Evolutionary conservation across 2,113 vertebrate genomes (phyloP).

Genomic region (Pedetes capensis): DNA sequence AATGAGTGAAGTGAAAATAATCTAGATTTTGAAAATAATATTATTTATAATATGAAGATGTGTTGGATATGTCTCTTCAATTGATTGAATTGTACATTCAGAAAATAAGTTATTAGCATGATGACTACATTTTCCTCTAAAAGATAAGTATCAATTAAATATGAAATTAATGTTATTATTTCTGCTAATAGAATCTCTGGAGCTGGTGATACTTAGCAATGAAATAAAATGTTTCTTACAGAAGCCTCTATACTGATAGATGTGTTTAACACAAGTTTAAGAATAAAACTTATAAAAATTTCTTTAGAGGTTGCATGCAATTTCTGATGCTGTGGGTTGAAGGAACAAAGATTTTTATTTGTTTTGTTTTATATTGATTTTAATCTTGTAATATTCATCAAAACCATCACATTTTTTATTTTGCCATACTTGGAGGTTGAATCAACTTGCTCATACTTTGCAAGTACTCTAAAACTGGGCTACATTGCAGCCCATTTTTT

Average conservation of each 20-base stretch:
- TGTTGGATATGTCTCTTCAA: conserved; percentile 74
- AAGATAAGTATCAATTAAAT: conserved; percentile 73
- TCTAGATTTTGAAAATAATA: conserved; percentile 60
- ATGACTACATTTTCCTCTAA: conserved; percentile 64
- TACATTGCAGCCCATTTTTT: too few relatives aligned
- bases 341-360: not conserved
- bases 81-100: conserved; percentile 69
- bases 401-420: not conserved
- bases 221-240: conserved; percentile 64
- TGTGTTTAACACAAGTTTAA: conserved; percentile 10
- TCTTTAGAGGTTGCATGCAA: not conserved
- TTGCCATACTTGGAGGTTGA: too few relatives aligned
- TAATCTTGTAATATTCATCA: not conserved
- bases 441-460: too few relatives aligned
- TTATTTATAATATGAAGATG: conserved; percentile 68
- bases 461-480: too few relatives aligned
- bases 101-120: conserved; percentile 76
- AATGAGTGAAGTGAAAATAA: conserved; percentile 68
- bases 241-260: not conserved
- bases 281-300: conserved; percentile 45
- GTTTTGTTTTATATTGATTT: not conserved
- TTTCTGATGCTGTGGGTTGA: conserved; percentile 49
- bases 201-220: conserved; percentile 20
- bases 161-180: conserved; percentile 77
- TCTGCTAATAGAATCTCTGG: conserved; percentile 59